Percentiles rank a stretch among this genome's conserved stretches.
These are phyloP conservation scores for Lepetodrilus schrolli DNA, from an alignment of 2,888 invertebrate genomes.

Conservation along the genomic window DNA sequence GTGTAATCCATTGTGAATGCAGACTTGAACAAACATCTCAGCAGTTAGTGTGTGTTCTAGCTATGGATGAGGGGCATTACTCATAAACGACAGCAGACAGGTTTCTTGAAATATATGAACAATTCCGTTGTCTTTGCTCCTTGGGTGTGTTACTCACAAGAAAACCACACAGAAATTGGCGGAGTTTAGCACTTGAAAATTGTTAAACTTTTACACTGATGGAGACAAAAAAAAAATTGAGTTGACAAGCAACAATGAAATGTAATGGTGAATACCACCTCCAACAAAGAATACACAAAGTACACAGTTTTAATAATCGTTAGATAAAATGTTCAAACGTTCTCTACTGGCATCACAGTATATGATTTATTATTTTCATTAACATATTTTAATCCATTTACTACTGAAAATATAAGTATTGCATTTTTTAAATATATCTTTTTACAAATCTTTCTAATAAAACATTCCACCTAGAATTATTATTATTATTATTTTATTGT, in stretches of 20 bases:
- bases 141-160: conserved; percentile 12
- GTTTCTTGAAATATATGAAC: not conserved
- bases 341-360: too few relatives aligned
- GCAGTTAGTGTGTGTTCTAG: not conserved
- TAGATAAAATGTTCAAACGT: too few relatives aligned
- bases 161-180: not conserved
- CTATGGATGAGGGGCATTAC: not conserved
- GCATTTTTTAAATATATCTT: too few relatives aligned
- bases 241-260: not conserved
- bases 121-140: conserved; percentile 5
- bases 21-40: not conserved
- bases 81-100: not conserved
- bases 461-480: too few relatives aligned
- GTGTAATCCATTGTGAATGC: not conserved
- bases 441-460: too few relatives aligned
- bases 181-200: conserved; percentile 9
- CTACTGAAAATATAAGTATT: too few relatives aligned
- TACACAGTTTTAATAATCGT: too few relatives aligned
- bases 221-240: not conserved
- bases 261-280: too few relatives aligned
- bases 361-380: too few relatives aligned
- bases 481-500: too few relatives aligned
- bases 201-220: not conserved
- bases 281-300: too few relatives aligned
- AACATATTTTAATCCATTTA: too few relatives aligned